Evolutionary conservation across 2,888 invertebrate genomes (phyloP).

Genomic region (Hipparchia sbordonii): DNA sequence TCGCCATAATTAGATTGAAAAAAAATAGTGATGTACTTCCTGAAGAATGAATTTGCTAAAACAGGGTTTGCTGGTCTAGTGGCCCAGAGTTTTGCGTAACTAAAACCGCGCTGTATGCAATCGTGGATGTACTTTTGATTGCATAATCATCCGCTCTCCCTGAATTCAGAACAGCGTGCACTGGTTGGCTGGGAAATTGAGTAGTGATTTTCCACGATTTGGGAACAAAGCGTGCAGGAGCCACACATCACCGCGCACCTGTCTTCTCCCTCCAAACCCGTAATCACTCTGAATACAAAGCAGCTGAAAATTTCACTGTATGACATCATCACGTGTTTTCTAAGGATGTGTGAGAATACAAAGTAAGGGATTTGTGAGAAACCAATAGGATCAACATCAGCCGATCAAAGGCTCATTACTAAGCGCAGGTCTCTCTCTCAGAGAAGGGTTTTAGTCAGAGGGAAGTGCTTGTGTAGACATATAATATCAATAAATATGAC

Average conservation of each 20-base stretch:
- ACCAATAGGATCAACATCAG: too few species aligned
- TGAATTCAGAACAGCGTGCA: constrained; percentile 18
- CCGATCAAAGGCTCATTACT: too few species aligned
- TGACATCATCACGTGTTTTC: background rate
- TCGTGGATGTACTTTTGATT: constrained; percentile 17
- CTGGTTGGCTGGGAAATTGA: constrained; percentile 40
- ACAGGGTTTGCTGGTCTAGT: background rate
- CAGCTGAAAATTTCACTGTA: constrained; percentile 1
- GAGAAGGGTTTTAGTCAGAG: too few species aligned
- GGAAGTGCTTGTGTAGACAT: too few species aligned
- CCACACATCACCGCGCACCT: constrained; percentile 57
- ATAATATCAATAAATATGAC: too few species aligned
- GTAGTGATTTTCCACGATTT: constrained; percentile 42
- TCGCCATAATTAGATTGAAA: too few species aligned
- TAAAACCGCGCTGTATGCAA: background rate
- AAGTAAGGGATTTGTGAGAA: too few species aligned
- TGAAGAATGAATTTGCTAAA: background rate
- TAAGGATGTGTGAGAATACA: too few species aligned
- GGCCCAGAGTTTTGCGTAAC: background rate
- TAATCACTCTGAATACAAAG: constrained; percentile 51
- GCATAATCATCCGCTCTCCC: constrained; percentile 2
- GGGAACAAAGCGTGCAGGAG: constrained; percentile 49
- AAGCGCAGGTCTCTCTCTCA: too few species aligned
- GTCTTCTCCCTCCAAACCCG: constrained; percentile 43
- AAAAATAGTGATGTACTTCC: too few species aligned